phyloP scores from a whole-genome alignment of 1,140 invertebrate genomes.

The Phenacoccus solenopsis region DNA sequence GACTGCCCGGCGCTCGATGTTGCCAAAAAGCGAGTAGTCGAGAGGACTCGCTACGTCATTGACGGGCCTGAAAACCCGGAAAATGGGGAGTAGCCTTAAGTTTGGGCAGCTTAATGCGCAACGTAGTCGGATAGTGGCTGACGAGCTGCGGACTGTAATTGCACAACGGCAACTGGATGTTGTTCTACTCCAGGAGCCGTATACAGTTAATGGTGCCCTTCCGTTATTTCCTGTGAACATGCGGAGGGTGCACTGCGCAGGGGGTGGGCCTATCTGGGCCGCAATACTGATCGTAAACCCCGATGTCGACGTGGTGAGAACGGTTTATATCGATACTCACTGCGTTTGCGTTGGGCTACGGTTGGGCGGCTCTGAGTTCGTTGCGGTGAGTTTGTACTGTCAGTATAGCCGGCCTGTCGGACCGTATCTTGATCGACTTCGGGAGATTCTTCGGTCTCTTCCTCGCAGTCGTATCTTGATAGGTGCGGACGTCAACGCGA shows the following conservation, averaged over 20 bases:
- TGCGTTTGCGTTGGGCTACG: too few species aligned
- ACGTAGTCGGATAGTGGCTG: neutral
- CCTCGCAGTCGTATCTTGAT: neutral
- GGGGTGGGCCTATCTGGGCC: too few species aligned
- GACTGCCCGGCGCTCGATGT: neutral
- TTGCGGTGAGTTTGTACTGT: neutral
- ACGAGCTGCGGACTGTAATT: neutral
- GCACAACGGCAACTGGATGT: too few species aligned
- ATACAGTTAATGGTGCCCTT: too few species aligned
- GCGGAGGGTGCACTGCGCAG: too few species aligned
- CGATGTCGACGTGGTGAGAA: too few species aligned
- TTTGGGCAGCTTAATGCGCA: neutral
- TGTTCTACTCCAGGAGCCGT: too few species aligned
- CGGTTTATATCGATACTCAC: too few species aligned
- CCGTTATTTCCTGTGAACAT: too few species aligned
- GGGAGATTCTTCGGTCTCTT: neutral
- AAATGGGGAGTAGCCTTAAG: neutral
- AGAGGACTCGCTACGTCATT: neutral
- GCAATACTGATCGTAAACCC: too few species aligned
- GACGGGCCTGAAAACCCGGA: neutral
- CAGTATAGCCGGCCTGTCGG: neutral
- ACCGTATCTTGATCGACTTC: neutral
- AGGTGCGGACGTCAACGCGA: neutral
- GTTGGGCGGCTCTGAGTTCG: neutral
- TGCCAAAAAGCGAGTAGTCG: neutral